These are phyloP conservation scores for Rhopilema esculentum DNA, from an alignment of 30 jellyfish, hydroid and myxozoan species.

Conservation along the genomic window DNA sequence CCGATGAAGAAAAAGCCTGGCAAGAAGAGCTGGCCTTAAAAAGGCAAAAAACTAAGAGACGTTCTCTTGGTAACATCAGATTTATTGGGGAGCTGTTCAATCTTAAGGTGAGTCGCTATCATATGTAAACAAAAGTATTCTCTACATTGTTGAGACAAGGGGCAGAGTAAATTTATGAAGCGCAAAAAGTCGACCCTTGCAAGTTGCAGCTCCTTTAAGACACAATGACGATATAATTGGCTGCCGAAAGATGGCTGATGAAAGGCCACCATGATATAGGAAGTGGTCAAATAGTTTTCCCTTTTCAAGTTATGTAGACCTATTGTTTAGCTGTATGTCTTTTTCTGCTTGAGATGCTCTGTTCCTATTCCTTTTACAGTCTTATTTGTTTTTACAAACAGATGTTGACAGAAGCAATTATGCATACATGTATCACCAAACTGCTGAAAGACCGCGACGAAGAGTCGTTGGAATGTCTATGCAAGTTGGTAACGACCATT, in stretches of 20 bases:
- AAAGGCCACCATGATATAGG: no score
- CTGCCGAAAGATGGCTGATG: no score
- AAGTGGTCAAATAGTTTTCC: no score
- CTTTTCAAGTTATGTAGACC: no score
- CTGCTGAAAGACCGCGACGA: conserved; percentile 80
- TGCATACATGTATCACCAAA: conserved; percentile 86
- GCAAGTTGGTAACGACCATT: conserved; percentile 83
- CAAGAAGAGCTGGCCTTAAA: conserved; percentile 69
- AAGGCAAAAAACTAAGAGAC: conserved; percentile 53
- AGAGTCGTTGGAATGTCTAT: conserved; percentile 89
- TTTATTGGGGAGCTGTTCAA: conserved; percentile 93
- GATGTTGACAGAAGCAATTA: conserved; percentile 93
- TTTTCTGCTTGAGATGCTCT: no score
- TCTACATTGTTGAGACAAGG: no score
- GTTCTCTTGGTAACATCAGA: conserved; percentile 92
- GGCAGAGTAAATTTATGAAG: no score
- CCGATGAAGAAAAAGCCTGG: conserved; percentile 88
- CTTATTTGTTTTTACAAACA: neutral
- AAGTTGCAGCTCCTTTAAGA: no score
- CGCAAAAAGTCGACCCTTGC: no score
- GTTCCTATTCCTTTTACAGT: neutral
- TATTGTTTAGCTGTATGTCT: no score
- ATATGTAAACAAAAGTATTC: no score
- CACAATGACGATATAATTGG: no score
- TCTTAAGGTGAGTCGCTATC: conserved; percentile 68